Evolutionary conservation across 1,140 invertebrate species (phyloP), one percentile per base, ranked within the genome.

Genomic region (Trichonephila clavipes): DNA sequence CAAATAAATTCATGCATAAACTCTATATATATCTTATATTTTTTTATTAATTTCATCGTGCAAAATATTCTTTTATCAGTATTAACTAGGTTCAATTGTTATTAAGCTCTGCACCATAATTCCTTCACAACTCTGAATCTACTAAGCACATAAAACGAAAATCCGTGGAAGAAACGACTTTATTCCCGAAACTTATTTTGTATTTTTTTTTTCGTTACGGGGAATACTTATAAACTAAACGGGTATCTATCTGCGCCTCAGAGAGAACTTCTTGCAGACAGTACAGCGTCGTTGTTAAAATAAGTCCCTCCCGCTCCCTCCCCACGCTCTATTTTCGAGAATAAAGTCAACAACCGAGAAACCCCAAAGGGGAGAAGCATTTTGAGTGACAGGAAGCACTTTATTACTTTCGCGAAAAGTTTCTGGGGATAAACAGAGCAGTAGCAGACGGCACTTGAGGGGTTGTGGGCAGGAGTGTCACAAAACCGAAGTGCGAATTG

Each of bases 331-430:
- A 77, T 81, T 44, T 77, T 77, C 28, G 28, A 51, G 88, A 59
- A 90, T 90, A 90, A 90, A 90, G 88, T 90, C 88, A 90, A 90
- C 69, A 90, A 61, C 88, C 69, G 62, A 59, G 88, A 59, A 90
- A 88, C 61, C 64, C 87, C 40, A 24, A 51, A 51, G 61, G 87
- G 87, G 62, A 40, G 24, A 66, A 40, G 44, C 88, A 28, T 81
- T 90, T 90, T 90, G 88, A 90, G 66, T 90, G 88, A 90, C 88
- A 61, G 88, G 88, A 90, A 90, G 62, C 88, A 90, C 66, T 90
- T 90, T 90, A 90, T 90, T 90, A 90, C 88, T 90, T 90, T 90
- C 51, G 64, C 88, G 69, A 62, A 90, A 90, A 90, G 51, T 77
- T 90, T 90, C 69, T 81, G 66, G 69, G 88, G 69, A 59, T 77